Evolutionary conservation across 2,888 invertebrate genomes (phyloP).

Genomic region (Zaprionus lineosus): DNA sequence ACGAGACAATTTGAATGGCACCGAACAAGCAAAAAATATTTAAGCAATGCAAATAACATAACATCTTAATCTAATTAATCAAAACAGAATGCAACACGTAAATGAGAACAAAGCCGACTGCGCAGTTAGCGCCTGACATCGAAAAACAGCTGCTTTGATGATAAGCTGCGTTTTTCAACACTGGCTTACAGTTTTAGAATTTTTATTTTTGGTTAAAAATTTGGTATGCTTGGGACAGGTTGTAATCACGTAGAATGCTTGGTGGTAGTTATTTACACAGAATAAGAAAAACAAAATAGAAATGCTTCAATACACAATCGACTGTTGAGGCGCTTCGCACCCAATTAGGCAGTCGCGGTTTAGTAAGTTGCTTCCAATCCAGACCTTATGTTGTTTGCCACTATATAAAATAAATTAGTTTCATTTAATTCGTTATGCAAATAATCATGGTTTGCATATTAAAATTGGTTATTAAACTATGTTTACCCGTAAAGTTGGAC

Average conservation of each 20-base stretch:
- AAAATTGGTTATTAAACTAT: too few relatives aligned
- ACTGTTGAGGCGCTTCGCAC: not conserved
- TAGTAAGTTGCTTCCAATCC: not conserved
- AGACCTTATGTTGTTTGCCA: constrained; percentile 78
- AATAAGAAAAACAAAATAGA: constrained; percentile 19
- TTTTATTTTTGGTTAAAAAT: constrained; percentile 17
- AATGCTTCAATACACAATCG: constrained; percentile 29
- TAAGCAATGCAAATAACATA: constrained; percentile 10
- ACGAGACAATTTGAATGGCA: constrained; percentile 9
- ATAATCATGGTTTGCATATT: too few relatives aligned
- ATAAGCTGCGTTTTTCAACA: constrained; percentile 20
- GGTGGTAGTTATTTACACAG: constrained; percentile 36
- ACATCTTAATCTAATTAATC: constrained; percentile 46
- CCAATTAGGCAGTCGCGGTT: constrained; percentile 31
- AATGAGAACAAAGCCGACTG: constrained; percentile 47
- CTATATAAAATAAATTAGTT: constrained; percentile 50
- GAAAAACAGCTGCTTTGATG: constrained; percentile 46
- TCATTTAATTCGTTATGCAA: too few relatives aligned
- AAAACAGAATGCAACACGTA: constrained; percentile 47
- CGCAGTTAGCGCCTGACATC: constrained; percentile 31
- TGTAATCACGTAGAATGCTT: constrained; percentile 34
- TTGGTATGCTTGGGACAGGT: constrained; percentile 21
- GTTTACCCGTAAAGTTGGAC: constrained; percentile 40
- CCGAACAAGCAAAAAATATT: constrained; percentile 23
- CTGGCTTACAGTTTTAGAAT: constrained; percentile 14